Evolutionary conservation across 1,140 invertebrate species (phyloP).

Genomic region (Caerostris darwini): DNA sequence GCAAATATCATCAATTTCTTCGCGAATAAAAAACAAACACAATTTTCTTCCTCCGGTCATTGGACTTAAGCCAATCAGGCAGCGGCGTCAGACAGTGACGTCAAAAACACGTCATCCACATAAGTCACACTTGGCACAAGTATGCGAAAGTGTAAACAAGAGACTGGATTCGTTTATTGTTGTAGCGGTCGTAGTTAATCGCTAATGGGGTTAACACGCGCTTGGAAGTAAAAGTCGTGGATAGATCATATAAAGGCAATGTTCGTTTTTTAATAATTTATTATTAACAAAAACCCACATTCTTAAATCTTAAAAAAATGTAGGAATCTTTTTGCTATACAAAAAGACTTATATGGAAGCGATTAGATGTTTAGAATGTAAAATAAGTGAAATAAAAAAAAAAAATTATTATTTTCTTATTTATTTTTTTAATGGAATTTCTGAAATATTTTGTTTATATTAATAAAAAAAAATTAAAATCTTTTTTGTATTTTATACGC

Average conservation of each 20-base stretch:
- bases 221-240: too few species aligned
- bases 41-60: constrained; percentile 23
- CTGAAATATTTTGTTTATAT: too few species aligned
- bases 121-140: neutral
- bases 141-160: neutral
- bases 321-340: neutral
- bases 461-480: too few species aligned
- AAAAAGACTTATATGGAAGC: neutral
- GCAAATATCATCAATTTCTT: constrained; percentile 26
- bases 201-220: neutral
- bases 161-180: neutral
- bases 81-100: neutral
- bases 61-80: constrained; percentile 12
- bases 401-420: too few species aligned
- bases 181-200: neutral
- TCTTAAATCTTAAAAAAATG: neutral
- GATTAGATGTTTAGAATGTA: too few species aligned
- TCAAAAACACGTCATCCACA: neutral
- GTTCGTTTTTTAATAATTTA: too few species aligned
- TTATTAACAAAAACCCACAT: neutral
- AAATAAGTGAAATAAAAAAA: too few species aligned
- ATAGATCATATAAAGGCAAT: too few species aligned
- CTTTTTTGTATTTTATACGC: too few species aligned
- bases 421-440: too few species aligned
- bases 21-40: neutral